These are phyloP conservation scores for Cynaeus angustus DNA, from an alignment of 2,888 invertebrate species.

Conservation along the genomic window DNA sequence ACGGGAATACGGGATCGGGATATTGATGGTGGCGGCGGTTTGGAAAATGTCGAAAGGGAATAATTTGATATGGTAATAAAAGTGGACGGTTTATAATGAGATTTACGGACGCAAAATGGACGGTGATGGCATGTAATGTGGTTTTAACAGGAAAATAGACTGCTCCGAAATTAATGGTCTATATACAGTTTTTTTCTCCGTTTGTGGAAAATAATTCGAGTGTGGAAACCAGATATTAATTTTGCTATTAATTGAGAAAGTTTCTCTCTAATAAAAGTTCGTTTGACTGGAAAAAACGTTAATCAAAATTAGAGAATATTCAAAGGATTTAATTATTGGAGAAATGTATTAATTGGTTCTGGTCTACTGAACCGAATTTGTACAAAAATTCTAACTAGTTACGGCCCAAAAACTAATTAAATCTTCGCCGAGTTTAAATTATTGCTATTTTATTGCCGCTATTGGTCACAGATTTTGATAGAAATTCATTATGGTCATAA, in stretches of 20 bases:
- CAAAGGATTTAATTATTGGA: neutral
- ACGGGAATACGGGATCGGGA: slow-evolving; percentile 11
- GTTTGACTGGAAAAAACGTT: neutral
- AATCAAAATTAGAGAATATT: neutral
- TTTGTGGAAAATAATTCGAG: too few relatives aligned
- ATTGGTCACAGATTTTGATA: too few relatives aligned
- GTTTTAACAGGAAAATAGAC: too few relatives aligned
- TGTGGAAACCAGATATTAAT: neutral
- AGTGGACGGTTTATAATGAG: slow-evolving; percentile 1
- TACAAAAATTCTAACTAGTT: neutral
- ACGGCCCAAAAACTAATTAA: neutral
- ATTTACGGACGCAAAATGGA: neutral
- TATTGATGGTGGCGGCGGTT: slow-evolving; percentile 13
- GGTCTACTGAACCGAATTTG: neutral
- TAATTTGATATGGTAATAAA: slow-evolving; percentile 2
- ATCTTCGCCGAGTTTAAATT: too few relatives aligned
- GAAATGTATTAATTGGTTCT: neutral
- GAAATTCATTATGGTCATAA: too few relatives aligned
- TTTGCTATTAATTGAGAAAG: neutral
- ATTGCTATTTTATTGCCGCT: too few relatives aligned
- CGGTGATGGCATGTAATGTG: neutral
- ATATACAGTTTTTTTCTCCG: too few relatives aligned
- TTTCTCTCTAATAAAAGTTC: neutral
- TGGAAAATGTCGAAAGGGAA: slow-evolving; percentile 2
- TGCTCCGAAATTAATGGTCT: too few relatives aligned